A percentile compares a stretch with the other conserved stretches of the same genome.
These are phyloP conservation scores for Lepus timidus DNA, from an alignment of 2,113 vertebrate species.

Conservation along the genomic window DNA sequence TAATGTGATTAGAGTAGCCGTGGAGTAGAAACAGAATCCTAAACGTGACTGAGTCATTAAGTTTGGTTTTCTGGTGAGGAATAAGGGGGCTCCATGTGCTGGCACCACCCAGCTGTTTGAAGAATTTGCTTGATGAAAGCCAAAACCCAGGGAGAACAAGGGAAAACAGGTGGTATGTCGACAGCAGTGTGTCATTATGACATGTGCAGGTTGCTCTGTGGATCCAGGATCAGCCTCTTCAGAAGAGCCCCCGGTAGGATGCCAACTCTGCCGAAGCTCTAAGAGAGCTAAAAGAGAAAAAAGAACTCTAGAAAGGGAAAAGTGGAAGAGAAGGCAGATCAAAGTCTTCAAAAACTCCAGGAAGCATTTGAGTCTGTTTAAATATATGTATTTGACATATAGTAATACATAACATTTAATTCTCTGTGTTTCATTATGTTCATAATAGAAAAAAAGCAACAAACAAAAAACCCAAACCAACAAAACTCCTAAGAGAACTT, in stretches of 20 bases:
- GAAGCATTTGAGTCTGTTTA: neutral
- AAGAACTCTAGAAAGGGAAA: neutral
- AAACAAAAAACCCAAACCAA: neutral
- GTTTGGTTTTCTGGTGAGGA: neutral
- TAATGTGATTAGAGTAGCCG: neutral
- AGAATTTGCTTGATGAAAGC: conserved; percentile 68
- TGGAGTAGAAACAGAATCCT: neutral
- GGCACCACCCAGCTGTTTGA: conserved; percentile 62
- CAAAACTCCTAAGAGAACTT: neutral
- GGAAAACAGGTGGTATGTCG: conserved; percentile 65
- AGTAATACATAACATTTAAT: neutral
- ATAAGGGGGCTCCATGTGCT: neutral
- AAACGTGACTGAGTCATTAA: neutral
- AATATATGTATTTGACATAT: neutral
- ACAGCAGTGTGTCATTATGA: neutral
- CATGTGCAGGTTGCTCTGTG: conserved; percentile 28
- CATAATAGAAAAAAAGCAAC: neutral
- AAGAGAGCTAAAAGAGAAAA: neutral
- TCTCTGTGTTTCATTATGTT: neutral
- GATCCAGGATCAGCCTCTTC: neutral
- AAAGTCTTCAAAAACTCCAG: neutral
- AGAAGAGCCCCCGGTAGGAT: neutral
- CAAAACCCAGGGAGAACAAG: neutral
- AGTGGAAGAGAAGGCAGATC: neutral
- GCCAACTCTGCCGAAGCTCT: neutral